Evolutionary conservation across 2,113 vertebrate genomes (phyloP).

Genomic region (Recurvirostra avosetta): DNA sequence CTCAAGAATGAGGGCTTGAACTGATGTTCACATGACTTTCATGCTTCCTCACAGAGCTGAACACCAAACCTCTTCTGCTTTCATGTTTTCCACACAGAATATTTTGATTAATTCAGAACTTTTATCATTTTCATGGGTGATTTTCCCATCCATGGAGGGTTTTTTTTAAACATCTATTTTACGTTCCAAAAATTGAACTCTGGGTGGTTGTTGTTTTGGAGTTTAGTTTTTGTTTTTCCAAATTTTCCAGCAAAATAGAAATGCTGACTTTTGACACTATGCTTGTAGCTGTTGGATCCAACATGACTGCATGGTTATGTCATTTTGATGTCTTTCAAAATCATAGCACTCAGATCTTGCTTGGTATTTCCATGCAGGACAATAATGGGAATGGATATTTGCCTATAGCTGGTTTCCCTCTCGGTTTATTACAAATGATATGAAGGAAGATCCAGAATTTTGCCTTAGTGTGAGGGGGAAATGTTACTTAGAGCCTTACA

Average conservation of each 20-base stretch:
- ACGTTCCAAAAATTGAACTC: not conserved
- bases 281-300: not conserved
- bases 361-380: not conserved
- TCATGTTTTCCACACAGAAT: not conserved
- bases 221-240: not conserved
- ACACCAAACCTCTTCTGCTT: not conserved
- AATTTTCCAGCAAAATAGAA: not conserved
- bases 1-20: not conserved
- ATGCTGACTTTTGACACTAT: not conserved
- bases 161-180: not conserved
- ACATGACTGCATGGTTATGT: accelerated
- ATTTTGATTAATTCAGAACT: not conserved
- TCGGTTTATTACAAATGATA: not conserved
- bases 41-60: accelerated
- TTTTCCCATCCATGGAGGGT: not conserved
- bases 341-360: not conserved
- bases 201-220: not conserved
- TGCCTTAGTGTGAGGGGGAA: not conserved
- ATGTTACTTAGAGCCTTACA: not conserved
- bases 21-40: not conserved
- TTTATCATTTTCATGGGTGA: not conserved
- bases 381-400: not conserved
- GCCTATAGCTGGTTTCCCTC: not conserved
- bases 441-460: not conserved
- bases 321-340: not conserved